phyloP scores from a whole-genome alignment of 2,797 vertebrate species.

The Triplophysa yarkandensis region DNA sequence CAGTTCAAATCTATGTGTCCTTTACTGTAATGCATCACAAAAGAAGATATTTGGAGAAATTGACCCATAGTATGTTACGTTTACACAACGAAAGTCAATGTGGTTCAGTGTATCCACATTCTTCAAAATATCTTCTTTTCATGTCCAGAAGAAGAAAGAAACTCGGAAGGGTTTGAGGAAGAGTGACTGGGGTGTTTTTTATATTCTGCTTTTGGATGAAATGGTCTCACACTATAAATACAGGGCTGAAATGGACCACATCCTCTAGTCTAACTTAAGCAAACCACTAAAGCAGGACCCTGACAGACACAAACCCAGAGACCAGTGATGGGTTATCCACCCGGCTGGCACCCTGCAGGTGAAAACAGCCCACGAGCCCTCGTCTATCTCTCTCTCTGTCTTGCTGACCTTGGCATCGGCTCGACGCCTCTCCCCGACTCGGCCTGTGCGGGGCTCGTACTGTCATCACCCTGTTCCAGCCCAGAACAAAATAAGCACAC shows the following conservation, averaged over 20 bases:
- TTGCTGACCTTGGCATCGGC: constrained; percentile 42
- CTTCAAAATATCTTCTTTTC: too few species aligned
- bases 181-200: too few species aligned
- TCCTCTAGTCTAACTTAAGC: constrained; percentile 72
- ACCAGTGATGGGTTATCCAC: constrained; percentile 22
- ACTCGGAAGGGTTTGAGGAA: too few species aligned
- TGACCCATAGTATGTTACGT: too few species aligned
- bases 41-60: too few species aligned
- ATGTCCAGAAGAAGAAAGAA: too few species aligned
- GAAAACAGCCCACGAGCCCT: constrained; percentile 66
- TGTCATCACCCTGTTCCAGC: constrained; percentile 44
- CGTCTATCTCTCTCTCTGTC: neutral
- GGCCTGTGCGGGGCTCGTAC: constrained; percentile 36
- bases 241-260: constrained; percentile 77
- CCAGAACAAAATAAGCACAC: constrained; percentile 35
- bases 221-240: constrained; percentile 73
- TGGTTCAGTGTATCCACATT: too few species aligned
- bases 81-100: too few species aligned
- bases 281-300: constrained; percentile 64
- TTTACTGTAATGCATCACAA: too few species aligned
- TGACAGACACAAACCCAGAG: constrained; percentile 32
- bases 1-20: neutral
- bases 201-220: constrained; percentile 50
- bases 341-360: constrained; percentile 72
- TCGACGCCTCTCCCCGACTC: constrained; percentile 38